Base-by-base conservation (phyloP, 2,113 vertebrate genomes). In the Bombycilla garrulus region DNA sequence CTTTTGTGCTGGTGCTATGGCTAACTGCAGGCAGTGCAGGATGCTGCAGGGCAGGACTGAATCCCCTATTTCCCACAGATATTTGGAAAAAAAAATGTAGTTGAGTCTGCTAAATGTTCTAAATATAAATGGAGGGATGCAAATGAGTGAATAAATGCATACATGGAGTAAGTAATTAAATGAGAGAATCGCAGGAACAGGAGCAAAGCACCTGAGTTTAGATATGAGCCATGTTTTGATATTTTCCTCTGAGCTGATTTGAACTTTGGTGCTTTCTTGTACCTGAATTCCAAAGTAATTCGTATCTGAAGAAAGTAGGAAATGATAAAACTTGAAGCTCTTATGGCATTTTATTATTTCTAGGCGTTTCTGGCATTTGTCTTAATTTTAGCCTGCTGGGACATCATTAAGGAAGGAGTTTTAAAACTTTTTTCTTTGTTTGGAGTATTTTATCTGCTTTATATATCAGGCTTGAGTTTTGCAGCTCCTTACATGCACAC, bases 61-160 rank as follows among this genome's bases (percentile, higher is more conserved):
- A 51, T 24, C 47, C 23, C 10, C 10, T 10, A 4, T 56, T 91
- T 77, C 58, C 48, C 50, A 53, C 21, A 44, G 56, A 58, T 33
- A 79, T 20, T 20, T 58, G 67, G 15, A 9, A 53, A 83, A 60
- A 79, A 28, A 31, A 6, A 15, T 7, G 53, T 60, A 36, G 33
- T 11, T 35, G 69, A 70, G 81, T 81, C 44, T 3, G 10, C n/a
- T 60, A 44, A 69, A 58, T 47, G 54, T 58, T 84, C 76, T 67
- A 88, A 93, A 79, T 84, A 88, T 29, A 91, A 91, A 65, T 51
- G 69, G 23, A 88, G 18, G 50, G 64, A 90, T 96, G 83, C 76
- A 96, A 96, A 96, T 95, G 83, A 95, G 62, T 71, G 95, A 88
- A 94, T 94, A 92, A 94, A 96, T 96, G 85, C 95, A 93, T 96